Evolutionary conservation across 1,140 invertebrate species (phyloP), one percentile per base, ranked within the genome.

Genomic region (Gryllus bimaculatus): DNA sequence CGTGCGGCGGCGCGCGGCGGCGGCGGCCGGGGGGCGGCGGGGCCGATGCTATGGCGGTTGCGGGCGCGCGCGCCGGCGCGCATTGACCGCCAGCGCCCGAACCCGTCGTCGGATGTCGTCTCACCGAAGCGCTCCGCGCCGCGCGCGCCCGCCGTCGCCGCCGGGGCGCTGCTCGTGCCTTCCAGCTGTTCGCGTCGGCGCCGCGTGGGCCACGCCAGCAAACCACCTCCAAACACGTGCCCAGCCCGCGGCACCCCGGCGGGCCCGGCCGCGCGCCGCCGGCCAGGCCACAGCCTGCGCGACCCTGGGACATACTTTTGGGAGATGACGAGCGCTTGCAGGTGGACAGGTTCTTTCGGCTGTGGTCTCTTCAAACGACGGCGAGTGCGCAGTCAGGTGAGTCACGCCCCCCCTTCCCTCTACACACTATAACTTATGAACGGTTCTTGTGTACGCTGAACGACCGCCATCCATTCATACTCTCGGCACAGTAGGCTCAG

Each of bases 361-460:
- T 88, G 18, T 89, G 88, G 88, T 83, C 88, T 88, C 77, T 88
- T 88, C 82, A 87, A 88, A 87, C 82, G 87, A 88, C 79, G 87
- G 88, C 79, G 87, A 88, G 85, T 88, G 78, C 82, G 84, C 80
- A 87, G 81, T 88, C 88, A 84, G 87, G 88, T 88, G 83, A 82
- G 84, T 77, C n/a, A n/a, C n/a, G 74, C 10, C 20, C 20, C 26
- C 13, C 6, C n/a, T n/a, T n/a, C n/a, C n/a, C n/a, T n/a, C n/a
- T 73, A 73, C 18, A 73, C 10, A 20, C 21, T 75, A 12, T 15
- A 12, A 75, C 66, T 39, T 39, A 5, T 5, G 26, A 39, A 39
- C 26, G 26, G 26, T 5, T 1, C 26, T 1, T 39, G 26, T 39
- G 1, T 39, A 39, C 26, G 26, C 5, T 39, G 26, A 39, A 39